These are phyloP conservation scores for human DNA, from an alignment of 2,113 vertebrate genomes.

Conservation along the genomic window DNA sequence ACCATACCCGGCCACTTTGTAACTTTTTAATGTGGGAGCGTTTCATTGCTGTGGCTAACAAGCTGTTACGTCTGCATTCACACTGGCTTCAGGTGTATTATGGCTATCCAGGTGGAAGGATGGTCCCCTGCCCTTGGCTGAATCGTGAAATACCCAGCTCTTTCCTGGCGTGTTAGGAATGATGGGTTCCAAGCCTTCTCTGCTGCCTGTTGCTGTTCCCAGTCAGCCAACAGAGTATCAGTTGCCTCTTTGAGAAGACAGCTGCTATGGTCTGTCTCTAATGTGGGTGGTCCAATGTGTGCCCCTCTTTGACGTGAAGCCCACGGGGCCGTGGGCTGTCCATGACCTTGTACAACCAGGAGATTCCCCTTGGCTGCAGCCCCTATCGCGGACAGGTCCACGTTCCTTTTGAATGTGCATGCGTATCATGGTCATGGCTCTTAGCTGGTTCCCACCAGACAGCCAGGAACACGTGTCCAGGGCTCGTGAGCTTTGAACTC, in stretches of 20 bases:
- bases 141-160: background rate
- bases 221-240: constrained; percentile 55
- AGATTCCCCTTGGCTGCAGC: background rate
- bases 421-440: accelerated
- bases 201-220: background rate
- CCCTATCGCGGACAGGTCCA: background rate
- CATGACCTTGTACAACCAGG: background rate
- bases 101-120: background rate
- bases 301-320: constrained; percentile 64
- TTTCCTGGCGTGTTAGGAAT: background rate
- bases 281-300: constrained; percentile 28
- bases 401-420: accelerated
- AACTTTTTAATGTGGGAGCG: background rate
- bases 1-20: too few species aligned
- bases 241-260: constrained; percentile 65
- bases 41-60: background rate
- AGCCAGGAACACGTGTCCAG: background rate
- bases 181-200: background rate
- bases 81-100: background rate
- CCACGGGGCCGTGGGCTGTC: constrained; percentile 33
- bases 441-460: background rate
- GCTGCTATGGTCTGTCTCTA: constrained; percentile 69
- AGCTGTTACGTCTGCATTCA: background rate
- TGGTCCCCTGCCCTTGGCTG: background rate
- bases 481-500: background rate